phyloP scores from a whole-genome alignment of 2,888 invertebrate genomes.

The Halictus ligatus region DNA sequence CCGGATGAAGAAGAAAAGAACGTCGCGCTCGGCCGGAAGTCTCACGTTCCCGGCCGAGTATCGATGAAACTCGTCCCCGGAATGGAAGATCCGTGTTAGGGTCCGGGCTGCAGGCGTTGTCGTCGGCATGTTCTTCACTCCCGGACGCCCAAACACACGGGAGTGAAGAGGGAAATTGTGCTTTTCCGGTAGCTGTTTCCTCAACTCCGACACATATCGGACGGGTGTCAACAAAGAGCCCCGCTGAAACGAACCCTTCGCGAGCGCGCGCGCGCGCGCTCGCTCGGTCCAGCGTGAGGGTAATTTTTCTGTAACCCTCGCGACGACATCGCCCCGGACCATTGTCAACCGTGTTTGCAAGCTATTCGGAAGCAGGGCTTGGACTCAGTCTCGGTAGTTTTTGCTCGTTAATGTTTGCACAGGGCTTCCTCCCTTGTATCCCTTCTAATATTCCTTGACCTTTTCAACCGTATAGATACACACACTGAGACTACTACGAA shows the following conservation, averaged over 20 bases:
- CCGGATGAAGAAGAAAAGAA: not conserved
- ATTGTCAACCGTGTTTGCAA: not conserved
- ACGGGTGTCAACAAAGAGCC: not conserved
- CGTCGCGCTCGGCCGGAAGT: conserved; percentile 7
- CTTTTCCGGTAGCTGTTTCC: conserved; percentile 8
- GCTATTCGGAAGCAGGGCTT: not conserved
- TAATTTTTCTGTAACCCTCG: conserved; percentile 35
- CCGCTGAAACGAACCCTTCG: not conserved
- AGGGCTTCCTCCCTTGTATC: not conserved
- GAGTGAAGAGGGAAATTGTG: conserved; percentile 1
- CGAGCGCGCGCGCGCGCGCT: not conserved
- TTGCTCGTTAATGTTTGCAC: not conserved
- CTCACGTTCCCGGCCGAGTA: conserved; percentile 39
- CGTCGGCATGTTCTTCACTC: conserved; percentile 6
- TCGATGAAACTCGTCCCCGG: conserved; percentile 39
- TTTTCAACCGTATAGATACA: not conserved
- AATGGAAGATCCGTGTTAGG: conserved; percentile 48
- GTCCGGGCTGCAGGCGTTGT: not conserved
- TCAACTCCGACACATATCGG: not conserved
- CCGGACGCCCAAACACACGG: conserved; percentile 1
- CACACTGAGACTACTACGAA: not conserved
- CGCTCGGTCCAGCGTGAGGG: conserved; percentile 21
- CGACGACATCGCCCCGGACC: not conserved
- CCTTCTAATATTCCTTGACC: not conserved
- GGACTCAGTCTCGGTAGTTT: not conserved